These are phyloP conservation scores for Sandelia bainsii DNA, from an alignment of 2,797 vertebrate species.

Conservation along the genomic window DNA sequence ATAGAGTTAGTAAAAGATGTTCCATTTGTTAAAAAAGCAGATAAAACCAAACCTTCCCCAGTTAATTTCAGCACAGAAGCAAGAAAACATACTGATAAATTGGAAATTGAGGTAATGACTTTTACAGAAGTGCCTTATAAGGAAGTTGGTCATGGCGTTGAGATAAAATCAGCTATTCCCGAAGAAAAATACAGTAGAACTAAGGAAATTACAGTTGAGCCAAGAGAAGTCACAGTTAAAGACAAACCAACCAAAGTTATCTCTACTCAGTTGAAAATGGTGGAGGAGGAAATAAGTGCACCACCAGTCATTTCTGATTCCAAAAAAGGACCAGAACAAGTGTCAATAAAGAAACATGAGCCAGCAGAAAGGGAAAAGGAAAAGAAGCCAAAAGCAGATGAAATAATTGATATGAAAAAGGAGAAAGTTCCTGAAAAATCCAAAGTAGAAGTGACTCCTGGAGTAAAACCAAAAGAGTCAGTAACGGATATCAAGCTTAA, in stretches of 20 bases:
- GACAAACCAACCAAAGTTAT: conserved; percentile 3
- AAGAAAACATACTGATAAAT: conserved; percentile 17
- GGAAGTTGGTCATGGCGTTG: background rate
- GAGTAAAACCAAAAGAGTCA: conserved; percentile 29
- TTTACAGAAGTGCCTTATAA: conserved; percentile 8
- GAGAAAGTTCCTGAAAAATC: conserved; percentile 10
- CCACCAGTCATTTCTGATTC: background rate
- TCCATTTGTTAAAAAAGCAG: background rate
- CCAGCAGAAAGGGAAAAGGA: conserved; percentile 27
- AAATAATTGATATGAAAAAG: background rate
- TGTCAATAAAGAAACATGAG: conserved; percentile 19
- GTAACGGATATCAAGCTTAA: conserved; percentile 48
- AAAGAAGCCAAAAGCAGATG: background rate
- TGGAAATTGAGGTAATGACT: conserved; percentile 1
- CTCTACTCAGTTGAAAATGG: background rate
- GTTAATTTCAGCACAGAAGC: conserved; percentile 3
- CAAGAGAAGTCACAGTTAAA: conserved; percentile 7
- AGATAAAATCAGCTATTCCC: background rate
- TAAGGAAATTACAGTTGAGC: background rate
- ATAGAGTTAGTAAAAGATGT: background rate
- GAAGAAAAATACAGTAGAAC: conserved; percentile 12
- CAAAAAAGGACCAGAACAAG: conserved; percentile 1
- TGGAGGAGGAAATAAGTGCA: conserved; percentile 1
- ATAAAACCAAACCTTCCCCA: conserved; percentile 14
- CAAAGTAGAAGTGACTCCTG: background rate